Percentiles rank a stretch among this genome's conserved stretches.
Evolutionary conservation across 35 echinoderm and acorn worm genomes (phyloP).

Genomic region (Ophioderma brevispina): DNA sequence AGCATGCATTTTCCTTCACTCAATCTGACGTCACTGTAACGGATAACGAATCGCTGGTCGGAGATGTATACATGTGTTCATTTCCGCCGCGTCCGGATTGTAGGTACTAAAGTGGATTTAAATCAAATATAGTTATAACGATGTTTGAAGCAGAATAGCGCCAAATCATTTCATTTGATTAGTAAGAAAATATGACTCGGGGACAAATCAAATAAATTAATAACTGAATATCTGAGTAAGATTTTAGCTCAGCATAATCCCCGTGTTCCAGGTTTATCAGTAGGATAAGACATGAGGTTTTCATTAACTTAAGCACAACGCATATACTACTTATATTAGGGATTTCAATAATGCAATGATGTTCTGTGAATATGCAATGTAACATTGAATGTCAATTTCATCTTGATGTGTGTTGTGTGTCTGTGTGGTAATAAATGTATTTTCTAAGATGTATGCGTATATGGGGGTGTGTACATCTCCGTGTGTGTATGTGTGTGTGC

Average conservation of each 20-base stretch:
- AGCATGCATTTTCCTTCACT: not conserved
- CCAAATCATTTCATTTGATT: not conserved
- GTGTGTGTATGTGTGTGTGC: too few species aligned
- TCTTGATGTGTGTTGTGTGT: too few species aligned
- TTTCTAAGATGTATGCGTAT: too few species aligned
- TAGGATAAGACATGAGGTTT: too few species aligned
- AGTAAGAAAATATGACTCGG: not conserved
- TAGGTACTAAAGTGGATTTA: not conserved
- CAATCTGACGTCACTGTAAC: not conserved
- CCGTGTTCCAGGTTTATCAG: too few species aligned
- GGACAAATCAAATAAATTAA: not conserved
- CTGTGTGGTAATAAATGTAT: too few species aligned
- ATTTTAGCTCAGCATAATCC: not conserved
- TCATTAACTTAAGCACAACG: too few species aligned
- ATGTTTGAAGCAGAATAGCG: not conserved
- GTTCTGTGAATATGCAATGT: too few species aligned
- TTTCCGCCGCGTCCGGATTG: not conserved
- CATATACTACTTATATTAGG: too few species aligned
- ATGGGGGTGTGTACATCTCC: too few species aligned
- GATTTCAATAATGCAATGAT: too few species aligned
- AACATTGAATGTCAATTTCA: too few species aligned
- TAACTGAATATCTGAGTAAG: not conserved
- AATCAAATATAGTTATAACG: not conserved
- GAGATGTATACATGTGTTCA: not conserved
- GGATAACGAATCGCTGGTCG: not conserved